These are phyloP conservation scores for Siniperca scherzeri DNA, from an alignment of 2,797 vertebrate species.

Conservation along the genomic window DNA sequence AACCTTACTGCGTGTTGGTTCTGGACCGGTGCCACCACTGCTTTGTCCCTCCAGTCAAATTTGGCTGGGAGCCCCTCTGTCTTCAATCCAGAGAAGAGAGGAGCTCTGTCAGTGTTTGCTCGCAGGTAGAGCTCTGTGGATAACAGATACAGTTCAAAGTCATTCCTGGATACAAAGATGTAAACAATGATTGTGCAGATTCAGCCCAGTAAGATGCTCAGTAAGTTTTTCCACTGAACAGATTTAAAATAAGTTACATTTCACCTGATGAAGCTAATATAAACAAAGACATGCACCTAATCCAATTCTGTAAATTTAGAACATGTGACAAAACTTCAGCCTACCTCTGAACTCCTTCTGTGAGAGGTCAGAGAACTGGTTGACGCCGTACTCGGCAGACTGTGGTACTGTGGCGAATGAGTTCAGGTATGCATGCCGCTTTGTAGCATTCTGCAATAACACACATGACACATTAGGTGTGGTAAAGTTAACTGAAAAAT, in stretches of 20 bases:
- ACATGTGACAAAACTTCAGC: background rate
- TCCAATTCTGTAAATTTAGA: background rate
- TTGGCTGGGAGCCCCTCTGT: constrained; percentile 77
- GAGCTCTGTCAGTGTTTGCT: constrained; percentile 78
- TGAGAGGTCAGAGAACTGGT: constrained; percentile 92
- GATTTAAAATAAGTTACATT: background rate
- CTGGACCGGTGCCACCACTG: constrained; percentile 89
- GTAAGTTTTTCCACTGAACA: background rate
- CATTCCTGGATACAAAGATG: constrained; percentile 6
- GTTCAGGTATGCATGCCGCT: constrained; percentile 87
- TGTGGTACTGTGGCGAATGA: constrained; percentile 69
- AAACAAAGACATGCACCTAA: constrained; percentile 1
- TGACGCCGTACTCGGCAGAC: constrained; percentile 89
- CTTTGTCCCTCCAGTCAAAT: constrained; percentile 94
- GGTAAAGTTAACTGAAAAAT: background rate
- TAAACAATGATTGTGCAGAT: constrained; percentile 24
- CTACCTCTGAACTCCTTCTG: constrained; percentile 91
- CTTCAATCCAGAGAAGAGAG: constrained; percentile 74
- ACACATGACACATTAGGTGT: background rate
- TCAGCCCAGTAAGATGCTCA: background rate
- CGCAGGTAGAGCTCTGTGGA: constrained; percentile 89
- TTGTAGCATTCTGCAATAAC: constrained; percentile 83
- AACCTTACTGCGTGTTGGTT: constrained; percentile 89
- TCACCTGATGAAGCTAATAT: background rate
- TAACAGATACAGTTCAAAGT: constrained; percentile 25